Evolutionary conservation across 1,140 invertebrate genomes (phyloP).

Genomic region (Bombus balteatus): DNA sequence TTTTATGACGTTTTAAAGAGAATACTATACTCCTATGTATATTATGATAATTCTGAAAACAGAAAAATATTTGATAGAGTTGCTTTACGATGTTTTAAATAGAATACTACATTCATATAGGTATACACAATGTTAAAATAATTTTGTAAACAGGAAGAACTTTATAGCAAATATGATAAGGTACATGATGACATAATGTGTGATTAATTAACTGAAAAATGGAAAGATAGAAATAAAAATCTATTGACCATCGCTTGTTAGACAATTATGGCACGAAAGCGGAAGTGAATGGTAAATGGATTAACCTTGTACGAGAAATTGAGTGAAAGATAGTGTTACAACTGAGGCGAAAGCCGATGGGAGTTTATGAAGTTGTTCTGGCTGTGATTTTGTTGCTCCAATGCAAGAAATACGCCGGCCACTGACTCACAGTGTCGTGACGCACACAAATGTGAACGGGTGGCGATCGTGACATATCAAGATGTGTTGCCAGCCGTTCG

Average conservation of each 20-base stretch:
- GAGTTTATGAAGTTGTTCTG: not conserved
- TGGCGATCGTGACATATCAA: constrained; percentile 2
- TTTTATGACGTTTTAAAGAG: not conserved
- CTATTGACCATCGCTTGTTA: not conserved
- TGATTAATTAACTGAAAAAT: not conserved
- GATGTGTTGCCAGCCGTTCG: constrained; percentile 32
- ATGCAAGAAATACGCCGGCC: not conserved
- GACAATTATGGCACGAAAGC: not conserved
- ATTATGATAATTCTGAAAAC: not conserved
- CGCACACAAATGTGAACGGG: not conserved
- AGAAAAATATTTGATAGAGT: not conserved
- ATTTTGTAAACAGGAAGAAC: not conserved
- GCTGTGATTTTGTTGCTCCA: not conserved
- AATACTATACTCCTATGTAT: not conserved
- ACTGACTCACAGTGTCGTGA: constrained; percentile 33
- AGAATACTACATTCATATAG: not conserved
- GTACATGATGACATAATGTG: no score
- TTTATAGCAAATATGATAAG: no score
- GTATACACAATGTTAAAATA: not conserved
- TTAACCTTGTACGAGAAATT: not conserved
- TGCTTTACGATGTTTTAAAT: not conserved
- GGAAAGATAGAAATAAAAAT: not conserved
- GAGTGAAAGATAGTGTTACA: not conserved
- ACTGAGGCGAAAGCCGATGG: not conserved
- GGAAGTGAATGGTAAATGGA: not conserved